Evolutionary conservation across 2,888 invertebrate species (phyloP).

Genomic region (Mayetiola destructor): DNA sequence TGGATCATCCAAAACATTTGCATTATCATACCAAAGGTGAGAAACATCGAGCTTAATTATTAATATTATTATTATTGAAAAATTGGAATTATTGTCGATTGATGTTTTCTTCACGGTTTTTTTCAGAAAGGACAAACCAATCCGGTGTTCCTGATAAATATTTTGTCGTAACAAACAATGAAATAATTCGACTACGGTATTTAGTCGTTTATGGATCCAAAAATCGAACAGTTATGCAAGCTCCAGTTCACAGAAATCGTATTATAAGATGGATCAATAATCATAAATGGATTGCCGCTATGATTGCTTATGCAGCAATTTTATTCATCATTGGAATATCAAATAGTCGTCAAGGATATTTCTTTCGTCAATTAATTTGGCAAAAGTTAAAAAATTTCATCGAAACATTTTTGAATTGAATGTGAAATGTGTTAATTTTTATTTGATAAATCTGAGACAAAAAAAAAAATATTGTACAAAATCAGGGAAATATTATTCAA

Average conservation of each 20-base stretch:
- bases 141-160: slow-evolving; percentile 49
- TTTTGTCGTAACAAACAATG: slow-evolving; percentile 61
- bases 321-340: slow-evolving; percentile 48
- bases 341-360: slow-evolving; percentile 47
- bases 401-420: too few species aligned
- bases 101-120: not conserved
- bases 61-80: not conserved
- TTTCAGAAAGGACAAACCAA: not conserved
- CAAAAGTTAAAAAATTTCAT: too few species aligned
- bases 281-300: slow-evolving; percentile 46
- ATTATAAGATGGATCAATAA: slow-evolving; percentile 40
- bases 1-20: slow-evolving; percentile 51
- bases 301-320: slow-evolving; percentile 48
- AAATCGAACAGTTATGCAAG: not conserved
- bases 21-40: slow-evolving; percentile 36
- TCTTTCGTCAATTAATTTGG: too few species aligned
- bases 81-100: too few species aligned
- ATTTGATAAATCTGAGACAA: too few species aligned
- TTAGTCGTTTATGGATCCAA: slow-evolving; percentile 51
- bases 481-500: too few species aligned
- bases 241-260: not conserved
- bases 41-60: not conserved
- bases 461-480: too few species aligned
- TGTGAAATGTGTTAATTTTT: too few species aligned
- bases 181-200: slow-evolving; percentile 59